Percentiles rank a stretch among this genome's conserved stretches.
Evolutionary conservation across 2,888 invertebrate species (phyloP).

Genomic region (Mythimna vitellina): DNA sequence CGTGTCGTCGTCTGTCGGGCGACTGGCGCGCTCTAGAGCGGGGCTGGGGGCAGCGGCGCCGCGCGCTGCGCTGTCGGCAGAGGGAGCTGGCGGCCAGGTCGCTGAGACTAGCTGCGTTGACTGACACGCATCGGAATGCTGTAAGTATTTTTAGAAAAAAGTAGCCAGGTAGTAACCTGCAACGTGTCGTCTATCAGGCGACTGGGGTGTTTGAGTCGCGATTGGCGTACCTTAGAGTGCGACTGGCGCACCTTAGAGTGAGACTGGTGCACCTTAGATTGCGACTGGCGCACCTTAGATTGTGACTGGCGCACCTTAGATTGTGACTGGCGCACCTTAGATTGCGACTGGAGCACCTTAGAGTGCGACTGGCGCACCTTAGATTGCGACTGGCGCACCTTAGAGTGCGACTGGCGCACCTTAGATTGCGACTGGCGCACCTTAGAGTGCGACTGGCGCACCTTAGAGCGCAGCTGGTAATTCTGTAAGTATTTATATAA

Average conservation of each 20-base stretch:
- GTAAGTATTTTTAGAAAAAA: constrained; percentile 69
- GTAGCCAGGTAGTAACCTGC: constrained; percentile 56
- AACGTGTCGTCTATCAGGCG: not conserved
- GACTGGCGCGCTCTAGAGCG: constrained; percentile 91
- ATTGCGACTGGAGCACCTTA: no score
- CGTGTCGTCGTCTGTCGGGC: constrained; percentile 89
- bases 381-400: no score
- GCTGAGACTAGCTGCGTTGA: constrained; percentile 85
- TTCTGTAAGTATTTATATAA: not conserved
- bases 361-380: no score
- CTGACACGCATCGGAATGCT: constrained; percentile 87
- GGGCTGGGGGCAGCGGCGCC: constrained; percentile 89
- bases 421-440: not conserved
- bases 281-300: not conserved
- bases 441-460: not conserved
- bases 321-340: no score
- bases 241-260: no score
- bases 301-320: no score
- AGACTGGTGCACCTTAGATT: not conserved
- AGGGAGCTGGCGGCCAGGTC: constrained; percentile 87
- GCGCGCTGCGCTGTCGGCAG: constrained; percentile 91
- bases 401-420: no score
- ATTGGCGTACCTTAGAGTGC: constrained; percentile 53
- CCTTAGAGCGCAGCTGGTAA: not conserved
- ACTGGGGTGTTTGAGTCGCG: constrained; percentile 70